phyloP scores from a whole-genome alignment of 2,888 invertebrate genomes.

The Stenurella melanura region DNA sequence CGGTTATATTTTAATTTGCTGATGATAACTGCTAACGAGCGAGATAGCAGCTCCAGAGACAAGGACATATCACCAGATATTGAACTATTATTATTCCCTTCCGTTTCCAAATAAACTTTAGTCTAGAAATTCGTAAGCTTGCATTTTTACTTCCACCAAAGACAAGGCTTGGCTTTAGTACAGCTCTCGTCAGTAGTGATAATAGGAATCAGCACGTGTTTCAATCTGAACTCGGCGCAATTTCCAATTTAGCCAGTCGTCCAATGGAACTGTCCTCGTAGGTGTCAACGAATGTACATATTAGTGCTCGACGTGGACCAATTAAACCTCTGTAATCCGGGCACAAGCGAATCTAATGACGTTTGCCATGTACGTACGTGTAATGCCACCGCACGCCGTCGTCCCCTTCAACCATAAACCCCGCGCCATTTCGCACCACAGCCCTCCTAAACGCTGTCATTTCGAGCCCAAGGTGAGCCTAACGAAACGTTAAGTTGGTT shows the following conservation, averaged over 20 bases:
- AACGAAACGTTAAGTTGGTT: constrained; percentile 26
- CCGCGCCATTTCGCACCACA: neutral
- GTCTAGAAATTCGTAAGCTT: too few relatives aligned
- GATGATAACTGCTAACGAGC: too few relatives aligned
- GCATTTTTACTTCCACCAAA: neutral
- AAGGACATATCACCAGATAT: too few relatives aligned
- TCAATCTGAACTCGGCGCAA: neutral
- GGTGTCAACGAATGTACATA: constrained; percentile 25
- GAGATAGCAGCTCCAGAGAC: too few relatives aligned
- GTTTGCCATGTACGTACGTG: constrained; percentile 12
- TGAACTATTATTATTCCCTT: too few relatives aligned
- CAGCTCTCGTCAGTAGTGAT: neutral
- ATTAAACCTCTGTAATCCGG: constrained; percentile 6
- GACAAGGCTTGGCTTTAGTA: neutral
- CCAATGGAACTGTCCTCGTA: constrained; percentile 11
- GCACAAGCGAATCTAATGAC: constrained; percentile 18
- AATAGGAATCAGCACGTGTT: neutral
- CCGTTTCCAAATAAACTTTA: too few relatives aligned
- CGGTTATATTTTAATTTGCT: too few relatives aligned
- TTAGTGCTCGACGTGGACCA: constrained; percentile 19
- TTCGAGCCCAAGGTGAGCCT: constrained; percentile 9
- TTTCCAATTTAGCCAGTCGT: constrained; percentile 5
- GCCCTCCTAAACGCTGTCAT: constrained; percentile 10
- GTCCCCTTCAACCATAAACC: neutral
- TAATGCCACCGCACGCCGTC: neutral